These are phyloP conservation scores for Anneissia japonica DNA, from an alignment of 35 echinoderm and acorn worm species.

Conservation along the genomic window DNA sequence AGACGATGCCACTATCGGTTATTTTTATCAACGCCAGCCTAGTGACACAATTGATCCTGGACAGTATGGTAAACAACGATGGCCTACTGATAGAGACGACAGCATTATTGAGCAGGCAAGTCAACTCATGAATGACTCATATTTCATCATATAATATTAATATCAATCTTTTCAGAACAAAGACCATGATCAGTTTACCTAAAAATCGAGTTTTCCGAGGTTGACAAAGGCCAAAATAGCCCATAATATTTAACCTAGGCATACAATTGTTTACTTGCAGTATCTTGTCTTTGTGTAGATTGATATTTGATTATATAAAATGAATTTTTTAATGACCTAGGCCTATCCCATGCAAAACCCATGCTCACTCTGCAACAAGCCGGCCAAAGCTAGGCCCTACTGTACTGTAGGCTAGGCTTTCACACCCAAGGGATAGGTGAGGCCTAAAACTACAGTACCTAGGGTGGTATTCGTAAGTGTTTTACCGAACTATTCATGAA, in stretches of 20 bases:
- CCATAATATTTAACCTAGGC: conserved; percentile 1
- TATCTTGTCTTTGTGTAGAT: neutral
- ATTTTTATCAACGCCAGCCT: conserved; percentile 74
- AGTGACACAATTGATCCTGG: conserved; percentile 43
- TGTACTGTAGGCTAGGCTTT: too few species aligned
- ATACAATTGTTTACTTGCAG: neutral
- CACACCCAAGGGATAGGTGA: too few species aligned
- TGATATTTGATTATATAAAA: too few species aligned
- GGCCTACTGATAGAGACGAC: conserved; percentile 74
- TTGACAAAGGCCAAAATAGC: neutral
- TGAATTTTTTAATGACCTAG: too few species aligned
- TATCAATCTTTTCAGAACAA: conserved; percentile 1
- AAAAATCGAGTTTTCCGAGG: neutral
- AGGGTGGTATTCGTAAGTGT: too few species aligned
- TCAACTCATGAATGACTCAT: neutral
- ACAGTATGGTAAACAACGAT: conserved; percentile 67
- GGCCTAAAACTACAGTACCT: too few species aligned
- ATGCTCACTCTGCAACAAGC: too few species aligned
- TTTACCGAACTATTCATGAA: too few species aligned
- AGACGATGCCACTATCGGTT: conserved; percentile 75
- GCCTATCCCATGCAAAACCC: too few species aligned
- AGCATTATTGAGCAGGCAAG: conserved; percentile 73
- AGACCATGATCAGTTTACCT: neutral
- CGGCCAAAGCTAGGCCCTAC: too few species aligned
- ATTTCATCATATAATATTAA: neutral